phyloP scores from a whole-genome alignment of 2,888 invertebrate genomes.

The Drosophila lutescens region DNA sequence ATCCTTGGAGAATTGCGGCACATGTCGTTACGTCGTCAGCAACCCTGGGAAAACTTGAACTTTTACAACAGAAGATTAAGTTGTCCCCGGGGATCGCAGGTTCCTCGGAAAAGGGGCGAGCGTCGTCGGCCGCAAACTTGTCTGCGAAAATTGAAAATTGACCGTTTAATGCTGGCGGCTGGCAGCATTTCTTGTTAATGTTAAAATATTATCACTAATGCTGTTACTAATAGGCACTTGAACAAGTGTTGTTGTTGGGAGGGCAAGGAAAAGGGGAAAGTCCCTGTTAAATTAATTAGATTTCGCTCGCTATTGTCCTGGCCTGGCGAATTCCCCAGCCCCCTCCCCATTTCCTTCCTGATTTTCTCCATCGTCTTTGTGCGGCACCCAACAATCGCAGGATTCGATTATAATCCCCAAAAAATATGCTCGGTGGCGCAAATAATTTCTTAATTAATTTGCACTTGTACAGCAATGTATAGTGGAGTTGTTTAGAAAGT shows the following conservation, averaged over 20 bases:
- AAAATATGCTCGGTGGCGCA: conserved; percentile 6
- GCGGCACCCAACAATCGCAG: neutral
- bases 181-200: conserved; percentile 53
- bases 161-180: conserved; percentile 80
- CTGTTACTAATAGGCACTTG: conserved; percentile 70
- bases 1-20: conserved; percentile 81
- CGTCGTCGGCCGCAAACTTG: conserved; percentile 59
- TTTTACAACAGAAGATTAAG: conserved; percentile 80
- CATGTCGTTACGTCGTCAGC: conserved; percentile 52
- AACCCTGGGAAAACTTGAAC: conserved; percentile 71
- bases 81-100: conserved; percentile 64
- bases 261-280: neutral
- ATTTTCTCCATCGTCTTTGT: neutral
- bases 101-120: conserved; percentile 14
- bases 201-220: conserved; percentile 32
- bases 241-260: conserved; percentile 47
- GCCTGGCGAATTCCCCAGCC: neutral
- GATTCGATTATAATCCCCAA: conserved; percentile 12
- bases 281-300: conserved; percentile 60
- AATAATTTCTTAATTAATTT: conserved; percentile 24
- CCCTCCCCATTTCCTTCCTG: neutral
- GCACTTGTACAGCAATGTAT: neutral
- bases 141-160: conserved; percentile 81
- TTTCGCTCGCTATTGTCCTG: conserved; percentile 55
- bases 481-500: neutral